Percentiles rank a stretch among this genome's conserved stretches.
Conservation (phyloP, 2,797 vertebrate species). For the Hypotaenidia okinawae region DNA sequence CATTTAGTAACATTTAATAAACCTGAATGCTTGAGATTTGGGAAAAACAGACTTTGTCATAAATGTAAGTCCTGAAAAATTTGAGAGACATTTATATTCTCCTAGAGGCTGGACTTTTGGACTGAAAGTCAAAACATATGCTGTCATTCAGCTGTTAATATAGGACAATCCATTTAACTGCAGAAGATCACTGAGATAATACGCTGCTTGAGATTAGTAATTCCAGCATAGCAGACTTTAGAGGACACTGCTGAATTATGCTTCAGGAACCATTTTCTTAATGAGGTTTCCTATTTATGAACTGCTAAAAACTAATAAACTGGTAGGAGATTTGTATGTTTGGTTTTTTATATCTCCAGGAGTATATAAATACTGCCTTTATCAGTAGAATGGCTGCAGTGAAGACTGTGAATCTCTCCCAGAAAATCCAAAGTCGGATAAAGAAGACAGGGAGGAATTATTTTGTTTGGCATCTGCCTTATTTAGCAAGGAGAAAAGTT, state of each 20-base stretch:
- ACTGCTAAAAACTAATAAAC: constrained; percentile 46
- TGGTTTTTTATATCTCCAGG: neutral
- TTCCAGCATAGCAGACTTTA: neutral
- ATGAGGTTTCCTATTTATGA: constrained; percentile 30
- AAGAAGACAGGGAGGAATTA: neutral
- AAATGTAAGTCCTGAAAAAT: neutral
- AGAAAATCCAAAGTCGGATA: neutral
- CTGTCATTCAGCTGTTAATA: neutral
- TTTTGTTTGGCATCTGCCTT: constrained; percentile 44
- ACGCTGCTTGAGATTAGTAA: neutral
- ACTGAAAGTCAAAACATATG: neutral
- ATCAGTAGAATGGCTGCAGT: neutral
- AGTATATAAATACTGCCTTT: constrained; percentile 35
- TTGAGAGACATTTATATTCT: neutral
- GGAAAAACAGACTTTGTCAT: neutral
- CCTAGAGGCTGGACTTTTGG: neutral
- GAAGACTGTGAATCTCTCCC: neutral
- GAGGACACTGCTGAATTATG: neutral
- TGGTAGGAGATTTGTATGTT: neutral
- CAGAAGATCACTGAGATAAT: neutral
- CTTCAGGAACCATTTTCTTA: neutral
- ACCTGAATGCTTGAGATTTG: neutral
- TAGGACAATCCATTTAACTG: neutral
- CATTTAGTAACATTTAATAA: neutral
- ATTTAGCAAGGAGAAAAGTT: neutral